phyloP scores from a whole-genome alignment of 53 echinoderm and acorn worm genomes.

The Luidia sarsii region DNA sequence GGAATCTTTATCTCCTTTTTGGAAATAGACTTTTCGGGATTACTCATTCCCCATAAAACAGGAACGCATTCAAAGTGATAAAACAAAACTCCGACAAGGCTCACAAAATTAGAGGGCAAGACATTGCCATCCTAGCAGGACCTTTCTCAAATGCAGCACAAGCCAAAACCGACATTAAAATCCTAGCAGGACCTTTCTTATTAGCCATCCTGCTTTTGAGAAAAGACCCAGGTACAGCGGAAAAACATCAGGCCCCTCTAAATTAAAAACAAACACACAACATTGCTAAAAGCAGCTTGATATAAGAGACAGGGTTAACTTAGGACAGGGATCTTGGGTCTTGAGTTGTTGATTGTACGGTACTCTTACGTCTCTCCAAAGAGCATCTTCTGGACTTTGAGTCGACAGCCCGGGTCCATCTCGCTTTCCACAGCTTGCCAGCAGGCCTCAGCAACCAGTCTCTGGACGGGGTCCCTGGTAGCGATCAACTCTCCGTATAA shows the following conservation, averaged over 20 bases:
- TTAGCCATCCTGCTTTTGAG: not conserved
- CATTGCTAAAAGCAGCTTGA: not conserved
- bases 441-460: conserved; percentile 69
- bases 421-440: conserved; percentile 74
- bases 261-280: not conserved
- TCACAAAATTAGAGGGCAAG: too few species aligned
- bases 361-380: conserved; percentile 57
- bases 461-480: conserved; percentile 71
- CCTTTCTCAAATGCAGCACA: too few species aligned
- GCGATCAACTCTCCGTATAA: conserved; percentile 88
- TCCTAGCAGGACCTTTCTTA: too few species aligned
- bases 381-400: conserved; percentile 90
- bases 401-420: conserved; percentile 87
- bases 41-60: too few species aligned
- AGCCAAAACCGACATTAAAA: too few species aligned
- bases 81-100: too few species aligned
- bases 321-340: not conserved
- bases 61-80: too few species aligned
- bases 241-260: not conserved
- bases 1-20: too few species aligned
- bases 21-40: too few species aligned
- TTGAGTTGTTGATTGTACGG: not conserved
- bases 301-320: not conserved
- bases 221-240: not conserved
- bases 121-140: too few species aligned